Conservation (phyloP, 2,113 vertebrate genomes). For the Epinephelus cyanopodus region DNA sequence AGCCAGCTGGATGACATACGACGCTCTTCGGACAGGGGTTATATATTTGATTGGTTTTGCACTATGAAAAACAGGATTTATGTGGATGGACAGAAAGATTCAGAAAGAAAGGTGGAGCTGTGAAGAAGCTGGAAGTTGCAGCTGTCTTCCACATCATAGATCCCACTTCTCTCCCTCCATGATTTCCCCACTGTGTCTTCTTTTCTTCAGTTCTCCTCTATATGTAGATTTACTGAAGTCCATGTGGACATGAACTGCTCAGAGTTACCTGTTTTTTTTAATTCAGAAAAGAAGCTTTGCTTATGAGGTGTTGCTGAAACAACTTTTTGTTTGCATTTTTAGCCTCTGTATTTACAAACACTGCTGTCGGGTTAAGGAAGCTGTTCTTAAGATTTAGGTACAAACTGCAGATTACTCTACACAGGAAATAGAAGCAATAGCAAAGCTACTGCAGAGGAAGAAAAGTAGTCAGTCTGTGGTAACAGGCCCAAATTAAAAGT, state of each 20-base stretch:
- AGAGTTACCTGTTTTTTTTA: neutral
- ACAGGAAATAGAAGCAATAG: neutral
- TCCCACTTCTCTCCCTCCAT: neutral
- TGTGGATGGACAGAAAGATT: neutral
- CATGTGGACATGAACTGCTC: neutral
- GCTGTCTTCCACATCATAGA: neutral
- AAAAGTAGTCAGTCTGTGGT: neutral
- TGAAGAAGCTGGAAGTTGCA: neutral
- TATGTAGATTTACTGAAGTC: neutral
- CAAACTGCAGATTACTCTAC: neutral
- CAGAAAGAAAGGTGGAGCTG: neutral
- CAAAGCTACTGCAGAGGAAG: too few relatives aligned
- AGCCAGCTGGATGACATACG: constrained; percentile 17
- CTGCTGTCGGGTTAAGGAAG: neutral
- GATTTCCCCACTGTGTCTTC: neutral
- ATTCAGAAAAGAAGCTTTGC: neutral
- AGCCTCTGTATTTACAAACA: neutral
- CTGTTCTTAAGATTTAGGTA: neutral
- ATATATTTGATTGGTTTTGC: constrained; percentile 34
- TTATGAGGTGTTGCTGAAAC: neutral
- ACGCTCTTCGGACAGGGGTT: neutral
- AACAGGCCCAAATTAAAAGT: neutral
- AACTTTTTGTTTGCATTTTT: neutral
- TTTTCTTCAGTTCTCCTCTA: neutral
- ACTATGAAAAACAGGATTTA: constrained; percentile 7